Conservation (phyloP, 1,140 invertebrate species). For the Drosophila kikkawai region DNA sequence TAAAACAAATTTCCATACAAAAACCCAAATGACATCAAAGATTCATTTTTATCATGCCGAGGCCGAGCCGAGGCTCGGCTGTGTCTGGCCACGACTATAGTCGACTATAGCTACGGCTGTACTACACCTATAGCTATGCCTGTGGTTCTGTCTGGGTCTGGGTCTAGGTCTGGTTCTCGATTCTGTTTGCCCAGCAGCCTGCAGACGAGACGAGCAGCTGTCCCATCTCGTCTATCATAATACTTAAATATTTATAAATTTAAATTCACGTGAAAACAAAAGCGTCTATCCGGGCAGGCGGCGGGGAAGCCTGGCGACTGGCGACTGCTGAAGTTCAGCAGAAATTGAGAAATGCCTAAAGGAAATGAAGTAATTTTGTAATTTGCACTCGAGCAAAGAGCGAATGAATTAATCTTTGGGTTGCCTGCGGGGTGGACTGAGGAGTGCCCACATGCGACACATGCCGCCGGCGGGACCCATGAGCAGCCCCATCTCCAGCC, state of each 20-base stretch:
- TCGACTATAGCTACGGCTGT: neutral
- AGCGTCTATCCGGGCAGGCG: conserved; percentile 48
- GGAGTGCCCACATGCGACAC: conserved; percentile 25
- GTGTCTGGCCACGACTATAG: conserved; percentile 47
- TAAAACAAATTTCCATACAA: conserved; percentile 76
- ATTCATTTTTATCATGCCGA: conserved; percentile 77
- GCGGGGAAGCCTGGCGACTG: conserved; percentile 24
- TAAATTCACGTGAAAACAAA: conserved; percentile 81
- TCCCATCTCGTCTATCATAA: conserved; percentile 70
- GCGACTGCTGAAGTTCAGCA: conserved; percentile 64
- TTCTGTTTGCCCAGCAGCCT: conserved; percentile 60
- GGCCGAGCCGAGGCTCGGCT: conserved; percentile 28
- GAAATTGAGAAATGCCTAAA: conserved; percentile 79
- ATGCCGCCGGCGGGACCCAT: conserved; percentile 21
- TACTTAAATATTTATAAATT: conserved; percentile 82
- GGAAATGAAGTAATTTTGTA: conserved; percentile 82
- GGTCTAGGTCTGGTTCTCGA: conserved; percentile 32
- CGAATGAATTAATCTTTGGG: conserved; percentile 78
- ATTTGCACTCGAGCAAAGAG: conserved; percentile 80
- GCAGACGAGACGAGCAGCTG: conserved; percentile 49
- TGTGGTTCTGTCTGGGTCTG: conserved; percentile 7
- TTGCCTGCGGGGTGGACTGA: conserved; percentile 26
- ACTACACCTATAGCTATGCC: conserved; percentile 3
- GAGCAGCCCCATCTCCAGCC: conserved; percentile 1
- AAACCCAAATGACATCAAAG: conserved; percentile 82